These are phyloP conservation scores for Pissodes strobi DNA, from an alignment of 1,140 invertebrate genomes.

Conservation along the genomic window DNA sequence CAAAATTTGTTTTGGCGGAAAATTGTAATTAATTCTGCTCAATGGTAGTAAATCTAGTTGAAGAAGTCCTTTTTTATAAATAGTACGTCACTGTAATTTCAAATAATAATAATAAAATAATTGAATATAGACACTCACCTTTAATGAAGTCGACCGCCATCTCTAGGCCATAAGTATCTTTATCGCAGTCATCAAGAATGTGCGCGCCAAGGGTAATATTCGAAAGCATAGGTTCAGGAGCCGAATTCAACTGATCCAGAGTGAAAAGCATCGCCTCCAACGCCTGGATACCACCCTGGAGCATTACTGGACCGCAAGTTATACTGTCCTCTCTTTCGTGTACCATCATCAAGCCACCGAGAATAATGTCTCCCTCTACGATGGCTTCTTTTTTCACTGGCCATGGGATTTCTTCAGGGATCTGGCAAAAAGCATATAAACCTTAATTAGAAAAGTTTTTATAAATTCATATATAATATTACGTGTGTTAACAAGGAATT, in stretches of 20 bases:
- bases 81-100: too few species aligned
- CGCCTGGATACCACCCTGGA: conserved; percentile 90
- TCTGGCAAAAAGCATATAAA: conserved; percentile 1
- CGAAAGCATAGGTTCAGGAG: conserved; percentile 66
- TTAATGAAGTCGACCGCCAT: conserved; percentile 97
- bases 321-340: conserved; percentile 82
- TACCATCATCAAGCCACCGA: too few species aligned
- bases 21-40: too few species aligned
- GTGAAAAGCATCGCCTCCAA: conserved; percentile 93
- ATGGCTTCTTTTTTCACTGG: conserved; percentile 83
- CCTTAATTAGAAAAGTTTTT: too few species aligned
- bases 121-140: conserved; percentile 82
- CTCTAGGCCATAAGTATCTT: conserved; percentile 93
- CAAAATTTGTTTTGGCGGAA: too few species aligned
- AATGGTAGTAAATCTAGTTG: too few species aligned
- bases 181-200: conserved; percentile 93
- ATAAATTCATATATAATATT: too few species aligned
- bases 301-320: conserved; percentile 91
- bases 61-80: too few species aligned
- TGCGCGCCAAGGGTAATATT: conserved; percentile 85
- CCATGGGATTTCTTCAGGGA: conserved; percentile 61
- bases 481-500: too few species aligned
- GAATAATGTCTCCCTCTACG: conserved; percentile 80
- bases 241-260: conserved; percentile 79
- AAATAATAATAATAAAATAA: too few species aligned